These are phyloP conservation scores for Shargacucullia verbasci DNA, from an alignment of 2,888 invertebrate species.

Conservation along the genomic window DNA sequence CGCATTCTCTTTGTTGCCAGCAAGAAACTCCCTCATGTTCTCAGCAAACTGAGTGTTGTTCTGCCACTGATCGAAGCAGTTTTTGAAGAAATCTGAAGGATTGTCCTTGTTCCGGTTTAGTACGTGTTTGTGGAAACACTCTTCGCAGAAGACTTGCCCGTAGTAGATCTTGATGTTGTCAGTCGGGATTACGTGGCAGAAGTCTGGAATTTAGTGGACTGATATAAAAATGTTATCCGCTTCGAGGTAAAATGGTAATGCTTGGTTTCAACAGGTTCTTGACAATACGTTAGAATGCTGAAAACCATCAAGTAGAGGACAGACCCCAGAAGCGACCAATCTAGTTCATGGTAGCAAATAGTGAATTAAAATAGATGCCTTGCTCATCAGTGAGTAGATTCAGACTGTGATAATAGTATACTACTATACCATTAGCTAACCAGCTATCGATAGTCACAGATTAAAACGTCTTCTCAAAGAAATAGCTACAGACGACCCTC, in stretches of 20 bases:
- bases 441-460: too few relatives aligned
- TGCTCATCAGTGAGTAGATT: too few relatives aligned
- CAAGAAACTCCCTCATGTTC: slow-evolving; percentile 78
- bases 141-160: slow-evolving; percentile 84
- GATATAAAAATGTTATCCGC: slow-evolving; percentile 17
- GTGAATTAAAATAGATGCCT: too few relatives aligned
- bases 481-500: too few relatives aligned
- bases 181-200: slow-evolving; percentile 76
- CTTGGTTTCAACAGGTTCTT: too few relatives aligned
- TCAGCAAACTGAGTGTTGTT: slow-evolving; percentile 75
- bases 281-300: too few relatives aligned
- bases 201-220: slow-evolving; percentile 64
- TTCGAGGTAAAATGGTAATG: background rate
- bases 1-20: slow-evolving; percentile 65
- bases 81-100: slow-evolving; percentile 80
- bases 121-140: slow-evolving; percentile 79
- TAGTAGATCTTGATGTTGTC: slow-evolving; percentile 80
- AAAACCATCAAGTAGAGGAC: too few relatives aligned
- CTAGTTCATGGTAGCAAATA: too few relatives aligned
- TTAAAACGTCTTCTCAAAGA: too few relatives aligned
- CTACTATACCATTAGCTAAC: too few relatives aligned
- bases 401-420: too few relatives aligned
- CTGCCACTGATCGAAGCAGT: slow-evolving; percentile 83
- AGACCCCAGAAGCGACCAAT: too few relatives aligned
- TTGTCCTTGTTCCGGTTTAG: slow-evolving; percentile 74